phyloP scores from a whole-genome alignment of 2,113 vertebrate genomes.

The Melozone crissalis region DNA sequence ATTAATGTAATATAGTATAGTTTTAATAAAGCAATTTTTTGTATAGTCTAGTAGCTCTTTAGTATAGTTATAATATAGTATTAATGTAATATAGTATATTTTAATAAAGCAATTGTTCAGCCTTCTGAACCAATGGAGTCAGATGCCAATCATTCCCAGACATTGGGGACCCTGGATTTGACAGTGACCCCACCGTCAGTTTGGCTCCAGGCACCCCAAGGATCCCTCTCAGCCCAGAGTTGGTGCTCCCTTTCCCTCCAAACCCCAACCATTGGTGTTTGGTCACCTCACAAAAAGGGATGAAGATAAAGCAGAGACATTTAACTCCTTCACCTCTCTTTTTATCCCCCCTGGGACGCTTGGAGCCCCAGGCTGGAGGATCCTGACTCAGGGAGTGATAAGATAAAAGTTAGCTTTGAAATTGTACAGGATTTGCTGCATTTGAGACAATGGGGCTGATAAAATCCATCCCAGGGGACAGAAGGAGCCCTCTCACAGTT shows the following conservation, averaged over 20 bases:
- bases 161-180: too few relatives aligned
- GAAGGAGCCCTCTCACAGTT: background rate
- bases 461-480: background rate
- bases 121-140: too few relatives aligned
- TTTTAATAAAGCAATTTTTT: too few relatives aligned
- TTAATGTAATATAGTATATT: too few relatives aligned
- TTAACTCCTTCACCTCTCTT: background rate
- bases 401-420: background rate
- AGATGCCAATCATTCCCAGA: too few relatives aligned
- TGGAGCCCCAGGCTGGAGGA: background rate
- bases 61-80: too few relatives aligned
- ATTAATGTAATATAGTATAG: too few relatives aligned
- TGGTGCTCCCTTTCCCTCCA: background rate
- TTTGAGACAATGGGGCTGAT: background rate
- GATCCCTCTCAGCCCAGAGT: rapidly evolving
- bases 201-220: background rate
- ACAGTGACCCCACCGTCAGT: background rate
- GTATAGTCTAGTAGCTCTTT: too few relatives aligned
- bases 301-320: background rate
- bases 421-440: background rate
- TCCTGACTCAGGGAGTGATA: background rate
- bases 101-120: too few relatives aligned
- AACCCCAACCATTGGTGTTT: rapidly evolving
- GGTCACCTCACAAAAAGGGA: background rate
- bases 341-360: background rate